Conservation (phyloP, 2,888 invertebrate genomes). For the Lacanobia wlatinum region DNA sequence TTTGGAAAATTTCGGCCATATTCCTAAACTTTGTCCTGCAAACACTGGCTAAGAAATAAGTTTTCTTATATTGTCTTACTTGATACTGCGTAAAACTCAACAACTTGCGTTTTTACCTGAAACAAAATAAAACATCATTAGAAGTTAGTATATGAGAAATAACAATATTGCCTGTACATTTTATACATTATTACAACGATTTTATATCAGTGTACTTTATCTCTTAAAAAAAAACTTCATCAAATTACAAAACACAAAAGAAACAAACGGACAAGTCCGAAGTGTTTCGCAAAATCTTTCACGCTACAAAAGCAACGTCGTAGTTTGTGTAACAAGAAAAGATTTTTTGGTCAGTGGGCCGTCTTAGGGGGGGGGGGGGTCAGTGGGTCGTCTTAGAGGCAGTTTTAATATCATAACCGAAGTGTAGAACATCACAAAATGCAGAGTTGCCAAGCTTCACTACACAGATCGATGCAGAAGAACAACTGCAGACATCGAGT, state of each 20-base stretch:
- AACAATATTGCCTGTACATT: background rate
- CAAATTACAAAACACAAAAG: slow-evolving; percentile 3
- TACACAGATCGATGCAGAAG: background rate
- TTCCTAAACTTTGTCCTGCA: background rate
- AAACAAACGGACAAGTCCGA: background rate
- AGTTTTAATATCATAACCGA: slow-evolving; percentile 17
- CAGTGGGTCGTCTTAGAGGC: too few relatives aligned
- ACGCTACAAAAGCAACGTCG: slow-evolving; percentile 14
- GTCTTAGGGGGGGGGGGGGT: too few relatives aligned
- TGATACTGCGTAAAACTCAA: slow-evolving; percentile 9
- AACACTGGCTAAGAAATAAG: background rate
- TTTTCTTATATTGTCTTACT: slow-evolving; percentile 7
- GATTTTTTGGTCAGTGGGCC: background rate
- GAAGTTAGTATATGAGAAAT: background rate
- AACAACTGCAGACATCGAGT: background rate
- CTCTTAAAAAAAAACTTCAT: background rate
- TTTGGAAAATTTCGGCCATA: background rate
- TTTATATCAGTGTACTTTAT: background rate
- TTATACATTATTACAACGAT: too few relatives aligned
- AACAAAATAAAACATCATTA: slow-evolving; percentile 46
- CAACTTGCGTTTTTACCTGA: slow-evolving; percentile 41
- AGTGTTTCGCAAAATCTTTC: slow-evolving; percentile 4
- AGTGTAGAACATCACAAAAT: slow-evolving; percentile 9
- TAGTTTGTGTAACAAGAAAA: slow-evolving; percentile 32
- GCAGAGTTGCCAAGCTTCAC: slow-evolving; percentile 1